These are phyloP conservation scores for Phaedon cochleariae DNA, from an alignment of 2,888 invertebrate species.

Conservation along the genomic window DNA sequence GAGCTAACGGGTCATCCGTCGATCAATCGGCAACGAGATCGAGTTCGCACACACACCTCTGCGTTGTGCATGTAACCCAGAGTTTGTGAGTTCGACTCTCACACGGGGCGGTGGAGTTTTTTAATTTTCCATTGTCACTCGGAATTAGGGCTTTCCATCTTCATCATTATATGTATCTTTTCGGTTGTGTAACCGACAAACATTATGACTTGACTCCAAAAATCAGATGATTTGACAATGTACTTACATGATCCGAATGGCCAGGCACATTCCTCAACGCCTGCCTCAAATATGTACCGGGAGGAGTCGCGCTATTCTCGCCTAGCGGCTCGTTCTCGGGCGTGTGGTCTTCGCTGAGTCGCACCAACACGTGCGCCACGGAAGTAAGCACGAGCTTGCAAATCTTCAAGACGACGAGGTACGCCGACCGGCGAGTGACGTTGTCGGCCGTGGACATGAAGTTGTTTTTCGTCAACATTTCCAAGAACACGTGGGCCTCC, in stretches of 20 bases:
- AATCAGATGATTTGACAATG: too few species aligned
- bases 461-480: slow-evolving; percentile 85
- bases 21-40: too few species aligned
- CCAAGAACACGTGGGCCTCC: slow-evolving; percentile 74
- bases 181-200: too few species aligned
- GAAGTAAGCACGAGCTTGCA: slow-evolving; percentile 89
- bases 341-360: slow-evolving; percentile 60
- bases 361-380: slow-evolving; percentile 80
- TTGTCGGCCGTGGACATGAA: slow-evolving; percentile 83
- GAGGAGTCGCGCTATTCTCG: slow-evolving; percentile 59
- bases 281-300: slow-evolving; percentile 74
- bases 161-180: too few species aligned
- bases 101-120: too few species aligned
- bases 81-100: too few species aligned
- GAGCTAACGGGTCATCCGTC: too few species aligned
- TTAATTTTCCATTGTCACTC: too few species aligned
- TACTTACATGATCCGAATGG: slow-evolving; percentile 80
- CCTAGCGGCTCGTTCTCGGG: slow-evolving; percentile 55
- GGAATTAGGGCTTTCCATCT: too few species aligned
- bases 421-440: slow-evolving; percentile 75
- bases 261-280: slow-evolving; percentile 86
- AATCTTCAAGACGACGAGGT: slow-evolving; percentile 86
- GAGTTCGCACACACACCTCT: too few species aligned
- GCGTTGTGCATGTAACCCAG: too few species aligned
- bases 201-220: too few species aligned